Evolutionary conservation across 1,140 invertebrate genomes (phyloP).

Genomic region (Asbolus verrucosus): DNA sequence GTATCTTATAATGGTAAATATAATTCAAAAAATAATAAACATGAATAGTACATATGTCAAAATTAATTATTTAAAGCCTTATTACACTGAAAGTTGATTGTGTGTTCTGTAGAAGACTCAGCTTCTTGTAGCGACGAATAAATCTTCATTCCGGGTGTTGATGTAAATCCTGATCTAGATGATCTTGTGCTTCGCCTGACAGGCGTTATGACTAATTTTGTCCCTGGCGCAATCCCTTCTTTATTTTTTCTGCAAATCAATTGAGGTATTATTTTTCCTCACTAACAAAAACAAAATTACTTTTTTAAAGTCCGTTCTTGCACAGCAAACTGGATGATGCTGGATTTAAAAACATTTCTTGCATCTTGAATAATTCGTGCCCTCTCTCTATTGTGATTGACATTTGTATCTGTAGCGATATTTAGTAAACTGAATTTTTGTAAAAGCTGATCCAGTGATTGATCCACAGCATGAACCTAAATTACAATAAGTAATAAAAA

Average conservation of each 20-base stretch:
- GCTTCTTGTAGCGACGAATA: constrained; percentile 56
- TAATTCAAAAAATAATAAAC: too few relatives aligned
- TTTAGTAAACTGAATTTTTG: constrained; percentile 71
- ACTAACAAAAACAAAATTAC: constrained; percentile 21
- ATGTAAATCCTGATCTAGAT: constrained; percentile 52
- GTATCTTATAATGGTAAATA: too few relatives aligned
- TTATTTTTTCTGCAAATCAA: constrained; percentile 48
- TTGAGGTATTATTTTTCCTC: constrained; percentile 14
- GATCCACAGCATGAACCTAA: constrained; percentile 67
- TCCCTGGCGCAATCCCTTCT: constrained; percentile 25
- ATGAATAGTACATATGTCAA: too few relatives aligned
- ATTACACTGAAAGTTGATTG: constrained; percentile 53
- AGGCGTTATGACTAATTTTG: constrained; percentile 60
- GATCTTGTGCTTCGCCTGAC: constrained; percentile 62
- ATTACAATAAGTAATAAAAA: constrained; percentile 49
- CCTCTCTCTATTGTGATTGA: constrained; percentile 53
- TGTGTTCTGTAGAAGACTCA: constrained; percentile 36
- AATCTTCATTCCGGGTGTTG: constrained; percentile 53
- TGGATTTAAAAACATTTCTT: constrained; percentile 71
- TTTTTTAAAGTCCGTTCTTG: constrained; percentile 60
- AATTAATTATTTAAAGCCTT: constrained; percentile 46
- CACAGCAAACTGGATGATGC: constrained; percentile 70
- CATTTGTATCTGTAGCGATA: constrained; percentile 64
- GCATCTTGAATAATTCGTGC: constrained; percentile 63
- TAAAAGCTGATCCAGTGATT: constrained; percentile 68